Conservation (phyloP, 2,888 invertebrate genomes). For the Galerucella calmariensis region DNA sequence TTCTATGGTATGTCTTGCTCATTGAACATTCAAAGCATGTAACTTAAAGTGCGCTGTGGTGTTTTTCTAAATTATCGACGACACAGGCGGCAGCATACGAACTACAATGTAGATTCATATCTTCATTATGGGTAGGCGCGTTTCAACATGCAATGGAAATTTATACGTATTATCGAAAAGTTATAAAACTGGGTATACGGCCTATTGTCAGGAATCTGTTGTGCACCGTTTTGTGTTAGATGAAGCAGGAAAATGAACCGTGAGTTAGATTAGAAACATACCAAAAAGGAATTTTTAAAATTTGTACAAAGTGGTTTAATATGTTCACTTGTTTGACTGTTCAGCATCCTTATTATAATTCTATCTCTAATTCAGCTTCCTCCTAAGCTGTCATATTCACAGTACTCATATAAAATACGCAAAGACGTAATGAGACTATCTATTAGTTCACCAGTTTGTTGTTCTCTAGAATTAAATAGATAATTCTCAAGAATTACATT, state of each 20-base stretch:
- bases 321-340: too few species aligned
- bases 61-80: slow-evolving; percentile 34
- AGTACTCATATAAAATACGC: too few species aligned
- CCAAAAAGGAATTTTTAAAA: not conserved
- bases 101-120: slow-evolving; percentile 32
- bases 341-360: too few species aligned
- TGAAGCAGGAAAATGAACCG: not conserved
- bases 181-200: slow-evolving; percentile 9
- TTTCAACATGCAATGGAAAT: not conserved
- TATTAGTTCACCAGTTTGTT: too few species aligned
- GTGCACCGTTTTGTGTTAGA: not conserved
- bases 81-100: slow-evolving; percentile 29
- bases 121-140: slow-evolving; percentile 26
- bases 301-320: too few species aligned
- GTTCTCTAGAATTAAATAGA: too few species aligned
- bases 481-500: too few species aligned
- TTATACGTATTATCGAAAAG: not conserved
- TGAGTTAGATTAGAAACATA: not conserved
- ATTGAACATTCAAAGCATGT: slow-evolving; percentile 36
- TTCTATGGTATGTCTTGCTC: not conserved
- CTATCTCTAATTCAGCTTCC: too few species aligned
- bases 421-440: too few species aligned
- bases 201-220: not conserved
- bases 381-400: too few species aligned
- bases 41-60: slow-evolving; percentile 27